Percentiles rank a stretch among this genome's conserved stretches.
Conservation (phyloP, 2,888 invertebrate genomes). For the Calliscelio sp. region DNA sequence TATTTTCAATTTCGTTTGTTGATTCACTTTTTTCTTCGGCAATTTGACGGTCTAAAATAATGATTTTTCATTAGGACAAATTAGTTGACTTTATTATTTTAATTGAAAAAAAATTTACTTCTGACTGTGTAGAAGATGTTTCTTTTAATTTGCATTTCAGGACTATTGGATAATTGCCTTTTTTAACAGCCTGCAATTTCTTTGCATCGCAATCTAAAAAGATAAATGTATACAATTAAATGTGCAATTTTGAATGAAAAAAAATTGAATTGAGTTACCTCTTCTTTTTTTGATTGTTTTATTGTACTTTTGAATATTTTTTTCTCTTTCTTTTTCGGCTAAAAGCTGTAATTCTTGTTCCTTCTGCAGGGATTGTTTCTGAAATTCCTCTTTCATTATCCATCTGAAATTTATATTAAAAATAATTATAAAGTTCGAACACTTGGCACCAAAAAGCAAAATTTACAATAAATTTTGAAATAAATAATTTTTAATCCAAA, state of each 20-base stretch:
- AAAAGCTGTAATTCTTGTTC: constrained; percentile 74
- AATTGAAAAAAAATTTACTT: constrained; percentile 26
- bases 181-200: not conserved
- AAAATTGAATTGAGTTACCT: constrained; percentile 63
- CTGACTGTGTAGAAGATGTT: not conserved
- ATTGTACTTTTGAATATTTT: constrained; percentile 79
- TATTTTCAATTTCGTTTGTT: constrained; percentile 13
- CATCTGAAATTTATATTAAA: constrained; percentile 76
- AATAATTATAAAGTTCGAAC: no score
- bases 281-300: constrained; percentile 77
- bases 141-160: not conserved
- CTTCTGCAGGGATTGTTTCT: constrained; percentile 76
- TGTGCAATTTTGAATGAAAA: no score
- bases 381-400: constrained; percentile 76
- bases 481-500: no score
- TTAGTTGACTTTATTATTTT: constrained; percentile 21
- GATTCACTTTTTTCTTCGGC: constrained; percentile 6
- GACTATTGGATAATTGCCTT: no score
- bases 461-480: not conserved
- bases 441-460: no score
- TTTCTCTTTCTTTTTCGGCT: constrained; percentile 73
- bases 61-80: constrained; percentile 11
- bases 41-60: constrained; percentile 1
- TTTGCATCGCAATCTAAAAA: not conserved
- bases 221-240: no score